Percentiles rank a stretch among this genome's conserved stretches.
Evolutionary conservation across 2,888 invertebrate species (phyloP).

Genomic region (Scrobipalpa atriplicella): DNA sequence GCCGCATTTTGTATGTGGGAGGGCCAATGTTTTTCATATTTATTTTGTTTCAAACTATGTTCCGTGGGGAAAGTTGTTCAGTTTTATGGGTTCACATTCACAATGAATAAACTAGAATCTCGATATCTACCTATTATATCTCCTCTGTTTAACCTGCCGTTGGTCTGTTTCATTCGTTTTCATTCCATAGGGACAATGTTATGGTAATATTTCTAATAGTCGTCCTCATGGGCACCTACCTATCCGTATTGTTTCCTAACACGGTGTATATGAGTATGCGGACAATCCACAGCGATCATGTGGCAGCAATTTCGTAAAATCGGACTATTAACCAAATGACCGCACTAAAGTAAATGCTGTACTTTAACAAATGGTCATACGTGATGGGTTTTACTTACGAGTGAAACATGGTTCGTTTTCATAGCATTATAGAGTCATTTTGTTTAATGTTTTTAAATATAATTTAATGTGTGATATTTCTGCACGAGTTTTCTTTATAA

Average conservation of each 20-base stretch:
- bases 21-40: too few species aligned
- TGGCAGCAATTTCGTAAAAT: constrained; percentile 18
- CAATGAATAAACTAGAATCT: too few species aligned
- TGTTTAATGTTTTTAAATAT: neutral
- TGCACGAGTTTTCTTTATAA: neutral
- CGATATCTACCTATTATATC: too few species aligned
- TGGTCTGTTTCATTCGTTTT: too few species aligned
- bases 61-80: too few species aligned
- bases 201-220: neutral
- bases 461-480: constrained; percentile 4
- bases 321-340: constrained; percentile 14
- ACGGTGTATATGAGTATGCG: neutral
- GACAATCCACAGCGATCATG: constrained; percentile 8
- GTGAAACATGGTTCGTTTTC: neutral
- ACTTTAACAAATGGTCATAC: constrained; percentile 9
- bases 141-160: too few species aligned
- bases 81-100: too few species aligned
- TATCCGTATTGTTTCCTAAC: neutral
- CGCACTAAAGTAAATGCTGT: constrained; percentile 11
- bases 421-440: neutral
- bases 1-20: too few species aligned
- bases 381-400: constrained; percentile 2
- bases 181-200: too few species aligned
- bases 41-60: too few species aligned
- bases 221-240: neutral